These are phyloP conservation scores for Ecliptopera silaceata DNA, from an alignment of 2,888 invertebrate genomes.

Conservation along the genomic window DNA sequence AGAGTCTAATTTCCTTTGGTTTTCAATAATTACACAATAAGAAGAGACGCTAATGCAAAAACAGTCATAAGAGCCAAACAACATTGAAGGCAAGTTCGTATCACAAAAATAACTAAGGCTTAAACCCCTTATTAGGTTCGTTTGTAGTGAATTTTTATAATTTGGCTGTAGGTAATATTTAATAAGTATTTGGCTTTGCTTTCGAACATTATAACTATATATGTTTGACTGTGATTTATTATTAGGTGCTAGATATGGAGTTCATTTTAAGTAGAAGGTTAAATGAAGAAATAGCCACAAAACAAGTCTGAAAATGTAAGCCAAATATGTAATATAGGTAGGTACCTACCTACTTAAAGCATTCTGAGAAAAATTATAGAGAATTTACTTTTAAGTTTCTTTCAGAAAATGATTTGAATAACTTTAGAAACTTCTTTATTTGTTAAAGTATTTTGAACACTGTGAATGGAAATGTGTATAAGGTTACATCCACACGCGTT, in stretches of 20 bases:
- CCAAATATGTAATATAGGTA: not conserved
- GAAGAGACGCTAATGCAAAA: slow-evolving; percentile 13
- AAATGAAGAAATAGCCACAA: not conserved
- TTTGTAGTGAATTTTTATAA: too few species aligned
- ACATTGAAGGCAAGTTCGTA: not conserved
- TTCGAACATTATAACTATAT: too few species aligned
- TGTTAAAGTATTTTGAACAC: not conserved
- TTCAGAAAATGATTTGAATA: not conserved
- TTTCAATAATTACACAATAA: slow-evolving; percentile 9
- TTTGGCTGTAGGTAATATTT: too few species aligned
- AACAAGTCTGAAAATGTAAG: slow-evolving; percentile 16
- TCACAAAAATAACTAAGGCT: too few species aligned
- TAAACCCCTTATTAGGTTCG: too few species aligned
- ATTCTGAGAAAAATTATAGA: slow-evolving; percentile 13
- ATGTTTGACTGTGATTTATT: too few species aligned
- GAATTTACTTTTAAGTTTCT: slow-evolving; percentile 4
- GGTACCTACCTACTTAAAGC: too few species aligned
- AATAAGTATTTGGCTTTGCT: too few species aligned
- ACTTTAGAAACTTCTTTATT: not conserved
- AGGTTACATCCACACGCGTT: not conserved
- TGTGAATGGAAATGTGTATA: not conserved
- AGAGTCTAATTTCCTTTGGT: slow-evolving; percentile 3
- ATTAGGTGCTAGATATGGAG: too few species aligned
- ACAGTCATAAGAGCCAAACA: not conserved
- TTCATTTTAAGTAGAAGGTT: too few species aligned